Conservation (phyloP, 2,888 invertebrate genomes). For the Dione juno region DNA sequence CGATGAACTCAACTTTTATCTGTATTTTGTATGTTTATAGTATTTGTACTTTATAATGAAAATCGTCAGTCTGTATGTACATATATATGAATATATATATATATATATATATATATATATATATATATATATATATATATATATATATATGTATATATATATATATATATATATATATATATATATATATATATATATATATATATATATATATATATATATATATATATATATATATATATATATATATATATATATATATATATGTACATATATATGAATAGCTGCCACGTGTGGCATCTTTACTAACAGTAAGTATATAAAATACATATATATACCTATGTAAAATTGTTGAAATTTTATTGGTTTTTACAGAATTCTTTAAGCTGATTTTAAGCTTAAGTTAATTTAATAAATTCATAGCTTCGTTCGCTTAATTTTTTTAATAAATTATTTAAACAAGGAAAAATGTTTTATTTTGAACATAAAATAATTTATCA, state of each 20-base stretch:
- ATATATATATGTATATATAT: not conserved
- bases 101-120: not conserved
- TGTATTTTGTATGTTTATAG: constrained; percentile 14
- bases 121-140: not conserved
- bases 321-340: too few relatives aligned
- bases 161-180: not conserved
- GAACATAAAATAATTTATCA: too few relatives aligned
- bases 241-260: not conserved
- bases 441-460: too few relatives aligned
- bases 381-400: too few relatives aligned
- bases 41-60: too few relatives aligned
- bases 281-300: too few relatives aligned
- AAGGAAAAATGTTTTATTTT: too few relatives aligned
- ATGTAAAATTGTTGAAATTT: too few relatives aligned
- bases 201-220: not conserved
- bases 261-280: not conserved
- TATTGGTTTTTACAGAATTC: too few relatives aligned
- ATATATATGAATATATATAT: not conserved
- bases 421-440: too few relatives aligned
- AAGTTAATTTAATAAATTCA: too few relatives aligned
- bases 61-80: not conserved
- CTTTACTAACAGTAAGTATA: too few relatives aligned
- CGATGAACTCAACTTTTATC: not conserved
- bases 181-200: not conserved
- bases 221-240: not conserved